Base-by-base conservation (phyloP, 92 coral and sea anemone species). In the Pocillopora meandrina region DNA sequence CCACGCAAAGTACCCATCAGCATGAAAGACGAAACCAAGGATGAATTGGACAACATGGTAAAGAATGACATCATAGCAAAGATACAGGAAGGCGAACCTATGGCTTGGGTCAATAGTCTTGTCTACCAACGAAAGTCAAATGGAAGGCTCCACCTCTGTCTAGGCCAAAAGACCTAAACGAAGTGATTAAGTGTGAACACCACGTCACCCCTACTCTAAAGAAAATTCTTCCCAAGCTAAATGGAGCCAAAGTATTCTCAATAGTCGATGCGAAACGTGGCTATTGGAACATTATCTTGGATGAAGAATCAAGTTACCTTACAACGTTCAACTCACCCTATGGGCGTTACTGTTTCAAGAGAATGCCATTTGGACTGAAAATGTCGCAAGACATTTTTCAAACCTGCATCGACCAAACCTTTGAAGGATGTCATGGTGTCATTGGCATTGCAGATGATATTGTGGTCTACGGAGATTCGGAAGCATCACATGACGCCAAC, bases 1-100 rank as follows among this genome's bases (percentile, higher is more conserved):
- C 81, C 88, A n/a, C 23, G 91, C n/a, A 20, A 20, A 33, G 86
- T 89, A 42, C 36, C 65, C 19, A 77, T 89, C 77, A 89, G 73
- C 75, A 63, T 52, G 66, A 80, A 71, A 78, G 85, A 64, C 72
- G 95, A 85, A 23, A 89, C 89, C 95, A 88, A 88, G 65, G 33
- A 52, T 18, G 90, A 91, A 57, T 74, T 91, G 12, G 95, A 85
- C 23, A 90, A 91, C 47, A 88, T 91, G 95, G 92, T 75, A 33
- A 76, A 75, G 26, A 84, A 72, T 36, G 82, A 78, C 86, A 90
- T 90, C 56, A 87, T 83, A 35, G 66, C 88, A 68, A 90, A 87
- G 57, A 81, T 90, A 64, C 59, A 85, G 72, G 94, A 91, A 80
- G 91, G 90, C 11, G 85, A 91, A 47, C 91, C 94, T 16, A 91